Base-by-base conservation (phyloP, 2,797 vertebrate species). In the Buphagus erythrorhynchus region DNA sequence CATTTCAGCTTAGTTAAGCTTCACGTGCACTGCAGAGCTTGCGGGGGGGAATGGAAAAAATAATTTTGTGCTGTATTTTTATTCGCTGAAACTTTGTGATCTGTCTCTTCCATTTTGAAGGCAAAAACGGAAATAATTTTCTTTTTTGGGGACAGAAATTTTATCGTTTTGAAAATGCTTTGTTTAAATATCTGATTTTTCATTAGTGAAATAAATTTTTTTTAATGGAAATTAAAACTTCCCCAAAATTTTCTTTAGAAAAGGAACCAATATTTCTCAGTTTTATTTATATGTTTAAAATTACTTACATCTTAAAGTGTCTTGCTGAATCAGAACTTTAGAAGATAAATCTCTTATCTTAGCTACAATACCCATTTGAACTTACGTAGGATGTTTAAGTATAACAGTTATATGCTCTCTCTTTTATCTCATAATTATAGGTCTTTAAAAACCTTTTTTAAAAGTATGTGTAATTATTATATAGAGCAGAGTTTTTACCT, bases 381-480 rank as follows among this genome's bases (percentile, higher is more conserved):
- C 35, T 88, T 67, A 46, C 9, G 10, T 82, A 69, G 73, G 63
- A 66, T 13, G 12, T 86, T 57, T 54, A 93, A 43, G 49, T 66
- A 6, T 82, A 61, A 69, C 24, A 49, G 61, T 58, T 76, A 71
- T 26, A 77, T 72, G 45, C 38, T 19, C 7, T 83, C 40, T 78
- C 48, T 94, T 84, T 75, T 89, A 59, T 83, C 36, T 89, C 29
- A 24, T 88, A 92, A 92, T 92, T 95, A 69, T 9, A 82, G 54
- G 46, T 80, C 57, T 92, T 93, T 77, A 38, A 87, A 95, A 82
- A 16, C 42, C 10, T 14, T 75, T 92, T 82, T 29, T 1, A 18
- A 48, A 86, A 72, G 14, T 52, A 3, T 45, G 15, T 82, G 17
- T 52, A 81, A 65, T 94, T 83, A 90, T 93, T 88, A 66, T 65